Evolutionary conservation across 2,888 invertebrate species (phyloP).

Genomic region (Andrena dorsata): DNA sequence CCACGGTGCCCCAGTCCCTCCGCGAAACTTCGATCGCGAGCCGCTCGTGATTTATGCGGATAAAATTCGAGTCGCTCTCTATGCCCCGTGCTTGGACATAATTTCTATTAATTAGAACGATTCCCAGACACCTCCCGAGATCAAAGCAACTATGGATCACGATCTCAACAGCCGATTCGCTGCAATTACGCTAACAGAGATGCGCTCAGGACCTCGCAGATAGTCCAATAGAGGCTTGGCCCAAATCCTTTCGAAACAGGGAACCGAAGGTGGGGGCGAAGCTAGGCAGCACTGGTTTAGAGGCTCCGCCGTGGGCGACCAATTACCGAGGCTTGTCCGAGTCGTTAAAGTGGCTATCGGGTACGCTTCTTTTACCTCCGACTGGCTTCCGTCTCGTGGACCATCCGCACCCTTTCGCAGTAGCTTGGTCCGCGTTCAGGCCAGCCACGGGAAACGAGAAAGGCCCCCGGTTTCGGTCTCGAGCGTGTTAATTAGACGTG

Average conservation of each 20-base stretch:
- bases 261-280: background rate
- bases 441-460: constrained; percentile 71
- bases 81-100: constrained; percentile 13
- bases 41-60: constrained; percentile 43
- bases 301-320: constrained; percentile 71
- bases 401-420: constrained; percentile 55
- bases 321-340: constrained; percentile 79
- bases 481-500: constrained; percentile 83
- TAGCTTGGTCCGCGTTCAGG: constrained; percentile 63
- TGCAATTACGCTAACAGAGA: constrained; percentile 33
- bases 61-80: constrained; percentile 45
- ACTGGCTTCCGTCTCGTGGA: constrained; percentile 47
- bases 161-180: constrained; percentile 4
- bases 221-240: constrained; percentile 14
- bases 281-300: constrained; percentile 15
- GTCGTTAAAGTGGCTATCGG: constrained; percentile 74
- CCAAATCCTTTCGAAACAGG: constrained; percentile 10
- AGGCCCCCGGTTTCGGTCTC: constrained; percentile 74
- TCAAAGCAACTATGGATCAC: background rate
- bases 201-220: constrained; percentile 5
- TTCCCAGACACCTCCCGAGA: background rate
- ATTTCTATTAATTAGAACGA: constrained; percentile 44
- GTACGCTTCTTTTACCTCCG: constrained; percentile 50
- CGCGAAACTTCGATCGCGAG: constrained; percentile 41
- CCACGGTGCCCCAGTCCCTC: background rate